These are phyloP conservation scores for Ptilodon capucinus DNA, from an alignment of 2,888 invertebrate species.

Conservation along the genomic window DNA sequence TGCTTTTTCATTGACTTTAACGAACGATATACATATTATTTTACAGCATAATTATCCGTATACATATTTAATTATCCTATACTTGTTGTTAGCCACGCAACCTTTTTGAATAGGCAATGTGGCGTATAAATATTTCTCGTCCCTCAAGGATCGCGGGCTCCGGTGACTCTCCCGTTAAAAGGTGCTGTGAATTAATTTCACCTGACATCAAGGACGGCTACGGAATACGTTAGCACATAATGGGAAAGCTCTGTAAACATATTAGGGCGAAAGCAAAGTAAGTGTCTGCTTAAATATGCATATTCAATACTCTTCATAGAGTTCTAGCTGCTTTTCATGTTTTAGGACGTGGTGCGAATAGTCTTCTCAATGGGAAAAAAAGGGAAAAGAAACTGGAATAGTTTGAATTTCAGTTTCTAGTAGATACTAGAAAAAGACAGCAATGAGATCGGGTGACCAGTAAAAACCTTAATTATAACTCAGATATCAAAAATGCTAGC, in stretches of 20 bases:
- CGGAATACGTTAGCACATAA: constrained; percentile 56
- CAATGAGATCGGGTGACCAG: too few relatives aligned
- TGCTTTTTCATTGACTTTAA: too few relatives aligned
- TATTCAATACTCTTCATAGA: constrained; percentile 20
- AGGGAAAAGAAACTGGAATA: too few relatives aligned
- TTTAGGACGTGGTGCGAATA: too few relatives aligned
- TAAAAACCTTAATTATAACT: too few relatives aligned
- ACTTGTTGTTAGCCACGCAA: constrained; percentile 12
- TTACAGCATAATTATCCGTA: not conserved
- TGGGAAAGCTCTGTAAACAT: constrained; percentile 52
- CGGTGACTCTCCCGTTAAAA: constrained; percentile 55
- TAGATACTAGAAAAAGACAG: too few relatives aligned
- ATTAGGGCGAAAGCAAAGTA: constrained; percentile 29
- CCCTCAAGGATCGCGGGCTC: constrained; percentile 44
- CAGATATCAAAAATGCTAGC: too few relatives aligned
- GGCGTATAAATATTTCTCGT: constrained; percentile 61
- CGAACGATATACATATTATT: too few relatives aligned
- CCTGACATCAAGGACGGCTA: constrained; percentile 56
- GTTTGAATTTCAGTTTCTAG: too few relatives aligned
- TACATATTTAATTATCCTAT: not conserved
- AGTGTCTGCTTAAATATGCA: constrained; percentile 31
- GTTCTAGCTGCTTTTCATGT: not conserved
- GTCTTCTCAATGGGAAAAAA: too few relatives aligned
- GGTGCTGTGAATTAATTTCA: constrained; percentile 68
- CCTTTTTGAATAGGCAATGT: constrained; percentile 71